phyloP scores from a whole-genome alignment of 2,113 vertebrate genomes.

The Heterocephalus glaber region DNA sequence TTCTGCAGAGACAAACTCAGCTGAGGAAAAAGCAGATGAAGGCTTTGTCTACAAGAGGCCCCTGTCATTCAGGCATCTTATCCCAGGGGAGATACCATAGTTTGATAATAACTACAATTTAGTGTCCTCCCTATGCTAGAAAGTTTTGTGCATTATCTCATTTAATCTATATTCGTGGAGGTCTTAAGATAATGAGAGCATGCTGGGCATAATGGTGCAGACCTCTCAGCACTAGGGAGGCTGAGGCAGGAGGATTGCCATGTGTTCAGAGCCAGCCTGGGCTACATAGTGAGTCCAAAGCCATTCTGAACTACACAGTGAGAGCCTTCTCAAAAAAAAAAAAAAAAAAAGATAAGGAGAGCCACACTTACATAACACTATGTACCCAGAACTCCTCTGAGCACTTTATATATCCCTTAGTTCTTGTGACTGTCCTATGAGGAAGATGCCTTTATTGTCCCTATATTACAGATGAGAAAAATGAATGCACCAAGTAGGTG shows the following conservation, averaged over 20 bases:
- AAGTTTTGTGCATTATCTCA: not conserved
- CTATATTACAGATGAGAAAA: not conserved
- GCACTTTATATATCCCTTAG: not conserved
- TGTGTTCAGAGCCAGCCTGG: too few species aligned
- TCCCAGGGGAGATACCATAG: not conserved
- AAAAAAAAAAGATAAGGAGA: not conserved
- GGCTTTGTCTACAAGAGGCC: not conserved
- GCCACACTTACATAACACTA: not conserved
- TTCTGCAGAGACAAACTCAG: not conserved
- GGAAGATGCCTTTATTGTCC: not conserved
- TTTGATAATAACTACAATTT: not conserved
- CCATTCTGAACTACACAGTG: too few species aligned
- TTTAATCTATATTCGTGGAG: not conserved
- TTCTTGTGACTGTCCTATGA: not conserved
- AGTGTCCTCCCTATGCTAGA: not conserved
- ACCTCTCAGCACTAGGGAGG: too few species aligned
- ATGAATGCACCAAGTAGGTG: accelerated
- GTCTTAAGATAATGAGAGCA: not conserved
- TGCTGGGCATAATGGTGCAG: too few species aligned
- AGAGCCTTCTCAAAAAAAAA: too few species aligned
- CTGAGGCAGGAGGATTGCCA: too few species aligned
- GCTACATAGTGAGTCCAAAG: too few species aligned
- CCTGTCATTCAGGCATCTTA: not conserved
- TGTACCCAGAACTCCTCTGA: not conserved
- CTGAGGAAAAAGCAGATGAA: not conserved